Base-by-base conservation (phyloP, 2,113 vertebrate genomes). In the Erinaceus europaeus region DNA sequence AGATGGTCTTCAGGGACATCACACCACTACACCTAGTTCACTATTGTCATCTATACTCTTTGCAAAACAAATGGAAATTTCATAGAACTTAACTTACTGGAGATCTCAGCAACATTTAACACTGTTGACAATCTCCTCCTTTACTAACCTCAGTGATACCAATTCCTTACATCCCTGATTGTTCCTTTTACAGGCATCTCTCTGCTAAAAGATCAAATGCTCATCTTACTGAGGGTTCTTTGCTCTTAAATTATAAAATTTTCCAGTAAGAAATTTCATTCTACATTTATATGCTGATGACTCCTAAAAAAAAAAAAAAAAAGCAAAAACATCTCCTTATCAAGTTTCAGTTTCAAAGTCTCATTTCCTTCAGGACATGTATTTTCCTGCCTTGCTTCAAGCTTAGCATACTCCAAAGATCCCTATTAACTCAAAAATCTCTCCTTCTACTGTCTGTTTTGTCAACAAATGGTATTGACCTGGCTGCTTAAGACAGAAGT, bases 191-290 rank as follows among this genome's bases (percentile, higher is more conserved):
- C 3, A 79, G 36, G n/a, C 34, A 32, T 75, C 27, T 23, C n/a
- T 80, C 23, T 91, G 32, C 72, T 36, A 77, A 20, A 71, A 91
- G 57, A 90, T 81, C 57, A 94, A 59, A 74, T 81, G 36, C 44
- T 92, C 90, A 42, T 67, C 85, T 90, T 67, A 84, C 34, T 18
- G 23, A 88, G 46, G 42, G 3, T 62, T 85, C 55, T 72, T 36
- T 89, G 12, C 65, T 93, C 59, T 73, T 59, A 42, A 82, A 23
- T 76, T 88, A 57, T 15, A 50, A 8, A 21, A 34, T 86, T 76
- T 84, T 88, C 84, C 52, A 3, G 1, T 55, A 65, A 64, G 52
- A 72, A 88, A 81, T 73, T 11, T 76, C 77, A 65, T 32, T 81
- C 29, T 38, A 32, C 27, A 15, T 72, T 81, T 86, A 55, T 61